Percentiles rank a stretch among this genome's conserved stretches.
phyloP scores from a whole-genome alignment of 2,113 vertebrate species.

The Oriolus oriolus region DNA sequence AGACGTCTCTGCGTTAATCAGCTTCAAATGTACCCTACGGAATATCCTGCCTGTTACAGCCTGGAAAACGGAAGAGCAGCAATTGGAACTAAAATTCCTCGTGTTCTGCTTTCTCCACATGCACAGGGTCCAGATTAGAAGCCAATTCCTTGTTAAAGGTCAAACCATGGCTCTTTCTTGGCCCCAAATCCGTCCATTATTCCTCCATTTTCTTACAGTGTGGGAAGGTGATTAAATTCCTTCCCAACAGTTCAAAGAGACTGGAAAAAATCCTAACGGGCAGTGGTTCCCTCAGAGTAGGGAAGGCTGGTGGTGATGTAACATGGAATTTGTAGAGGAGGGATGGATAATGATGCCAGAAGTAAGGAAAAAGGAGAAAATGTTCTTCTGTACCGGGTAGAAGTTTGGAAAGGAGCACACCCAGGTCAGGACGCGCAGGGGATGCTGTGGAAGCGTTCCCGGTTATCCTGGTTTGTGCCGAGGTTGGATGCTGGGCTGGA shows the following conservation, averaged over 20 bases:
- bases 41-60: not conserved
- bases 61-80: not conserved
- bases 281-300: fast-evolving
- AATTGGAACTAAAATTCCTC: not conserved
- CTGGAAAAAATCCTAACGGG: not conserved
- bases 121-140: not conserved
- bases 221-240: not conserved
- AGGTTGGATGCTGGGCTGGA: not conserved
- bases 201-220: not conserved
- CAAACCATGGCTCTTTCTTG: not conserved
- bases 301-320: not conserved
- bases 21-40: not conserved
- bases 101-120: not conserved
- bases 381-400: not conserved
- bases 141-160: not conserved
- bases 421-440: not conserved
- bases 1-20: not conserved
- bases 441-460: not conserved
- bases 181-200: not conserved
- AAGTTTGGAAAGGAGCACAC: not conserved
- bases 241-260: not conserved
- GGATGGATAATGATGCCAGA: not conserved
- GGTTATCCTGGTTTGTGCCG: not conserved
- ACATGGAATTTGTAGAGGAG: not conserved
- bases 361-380: not conserved